A percentile compares a stretch with the other conserved stretches of the same genome.
Evolutionary conservation across 2,113 vertebrate genomes (phyloP).

Genomic region (Prunella himalayana): DNA sequence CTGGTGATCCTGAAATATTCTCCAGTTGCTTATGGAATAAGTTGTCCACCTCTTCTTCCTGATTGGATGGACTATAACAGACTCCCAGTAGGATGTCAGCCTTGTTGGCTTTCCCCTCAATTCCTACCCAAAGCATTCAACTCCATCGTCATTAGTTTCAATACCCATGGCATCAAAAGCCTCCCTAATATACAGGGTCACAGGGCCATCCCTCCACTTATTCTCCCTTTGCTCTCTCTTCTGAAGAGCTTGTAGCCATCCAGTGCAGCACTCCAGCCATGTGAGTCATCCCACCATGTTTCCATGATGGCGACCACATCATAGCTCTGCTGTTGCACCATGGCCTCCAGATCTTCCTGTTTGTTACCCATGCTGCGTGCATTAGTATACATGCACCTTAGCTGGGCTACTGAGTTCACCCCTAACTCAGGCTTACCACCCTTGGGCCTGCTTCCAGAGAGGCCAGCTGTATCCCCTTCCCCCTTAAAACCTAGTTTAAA

Average conservation of each 20-base stretch:
- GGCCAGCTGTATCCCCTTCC: not conserved
- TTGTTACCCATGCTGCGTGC: not conserved
- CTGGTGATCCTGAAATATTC: not conserved
- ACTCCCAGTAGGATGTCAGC: not conserved
- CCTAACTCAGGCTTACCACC: not conserved
- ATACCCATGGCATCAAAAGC: not conserved
- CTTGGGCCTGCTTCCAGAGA: too few relatives aligned
- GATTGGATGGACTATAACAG: too few relatives aligned
- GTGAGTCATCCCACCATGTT: not conserved
- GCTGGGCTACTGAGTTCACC: not conserved
- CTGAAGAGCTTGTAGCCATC: not conserved
- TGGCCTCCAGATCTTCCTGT: not conserved
- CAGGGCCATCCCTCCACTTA: not conserved
- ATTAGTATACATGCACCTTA: not conserved
- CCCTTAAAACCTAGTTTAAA: not conserved
- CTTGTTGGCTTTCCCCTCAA: not conserved
- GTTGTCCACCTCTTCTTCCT: not conserved
- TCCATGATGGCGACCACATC: rapidly evolving
- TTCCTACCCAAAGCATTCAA: not conserved
- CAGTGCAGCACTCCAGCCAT: rapidly evolving
- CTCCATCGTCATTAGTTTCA: not conserved
- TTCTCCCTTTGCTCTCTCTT: not conserved
- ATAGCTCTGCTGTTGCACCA: not conserved
- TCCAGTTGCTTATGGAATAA: not conserved
- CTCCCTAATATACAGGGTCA: not conserved